Evolutionary conservation across 2,113 vertebrate genomes (phyloP), one percentile per base, ranked within the genome.

Genomic region (Spilogale gracilis): DNA sequence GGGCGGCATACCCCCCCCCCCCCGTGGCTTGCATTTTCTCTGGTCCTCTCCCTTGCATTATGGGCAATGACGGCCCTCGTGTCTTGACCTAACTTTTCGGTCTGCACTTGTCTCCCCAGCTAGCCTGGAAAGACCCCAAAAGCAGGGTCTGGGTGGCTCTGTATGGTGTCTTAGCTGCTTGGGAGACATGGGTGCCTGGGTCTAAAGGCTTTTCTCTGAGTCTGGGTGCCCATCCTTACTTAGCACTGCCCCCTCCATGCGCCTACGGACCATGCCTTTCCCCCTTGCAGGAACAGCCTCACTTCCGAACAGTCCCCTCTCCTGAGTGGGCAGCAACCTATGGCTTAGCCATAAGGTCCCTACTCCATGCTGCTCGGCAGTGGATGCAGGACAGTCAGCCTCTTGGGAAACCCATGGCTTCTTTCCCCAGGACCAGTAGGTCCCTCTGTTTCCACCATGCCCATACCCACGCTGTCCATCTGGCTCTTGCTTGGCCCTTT

Each of bases 1-100:
- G 52, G 52, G 65, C 6, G 32, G 32, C 38, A 38, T 38, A 38
- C 38, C 38, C n/a, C n/a, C n/a, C n/a, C n/a, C n/a, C n/a, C n/a
- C n/a, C 38, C 38, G 38, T 45, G 54, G 21, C 43, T 74, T 45
- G 43, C 21, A 25, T 45, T 74, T 63, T 32, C n/a, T 30, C 27
- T 76, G 27, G 16, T 18, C 56, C 60, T 7, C 69, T 89, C 21
- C 9, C 73, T 79, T 43, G 81, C 16, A 2, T 82, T 43, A 3
- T 0, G 11, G 38, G 11, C n/a, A 16, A 45, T 6, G 2, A 3
- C 9, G 7, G 21, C 13, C 7, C 48, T 69, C 13, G 1, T 38
- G 60, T 48, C 80, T 48, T 60, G 48, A 76, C 67, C 86, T 21
- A 45, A 69, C 0, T 45, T 52, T 54, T 32, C 6, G 0, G 12